Evolutionary conservation across 2,888 invertebrate genomes (phyloP).

Genomic region (Melipona beecheii): DNA sequence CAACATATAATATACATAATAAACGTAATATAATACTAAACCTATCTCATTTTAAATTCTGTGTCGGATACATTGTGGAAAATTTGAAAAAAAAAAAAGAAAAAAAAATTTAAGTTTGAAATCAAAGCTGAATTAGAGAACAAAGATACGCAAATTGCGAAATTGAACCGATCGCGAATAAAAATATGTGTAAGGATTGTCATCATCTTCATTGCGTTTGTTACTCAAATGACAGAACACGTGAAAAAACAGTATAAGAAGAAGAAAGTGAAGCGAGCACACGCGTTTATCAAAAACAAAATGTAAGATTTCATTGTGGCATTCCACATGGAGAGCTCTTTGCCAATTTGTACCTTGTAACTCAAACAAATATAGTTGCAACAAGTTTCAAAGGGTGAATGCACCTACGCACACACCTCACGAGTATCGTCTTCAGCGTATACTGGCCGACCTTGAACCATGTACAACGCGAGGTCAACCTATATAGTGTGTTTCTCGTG

Average conservation of each 20-base stretch:
- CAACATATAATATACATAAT: no score
- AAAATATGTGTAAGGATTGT: no score
- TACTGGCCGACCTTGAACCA: constrained; percentile 79
- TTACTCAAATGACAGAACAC: neutral
- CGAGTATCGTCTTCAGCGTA: constrained; percentile 68
- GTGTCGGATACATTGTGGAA: no score
- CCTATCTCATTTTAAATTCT: no score
- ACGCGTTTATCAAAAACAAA: neutral
- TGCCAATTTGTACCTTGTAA: constrained; percentile 1
- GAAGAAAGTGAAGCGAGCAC: neutral
- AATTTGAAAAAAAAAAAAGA: no score
- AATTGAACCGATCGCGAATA: neutral
- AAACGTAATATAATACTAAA: no score
- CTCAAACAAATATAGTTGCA: constrained; percentile 37
- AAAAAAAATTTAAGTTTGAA: neutral
- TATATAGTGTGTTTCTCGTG: constrained; percentile 41
- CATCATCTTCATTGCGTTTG: neutral
- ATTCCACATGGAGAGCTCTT: neutral
- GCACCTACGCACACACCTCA: constrained; percentile 69
- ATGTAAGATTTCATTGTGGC: neutral
- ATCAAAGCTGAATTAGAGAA: neutral
- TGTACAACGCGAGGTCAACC: constrained; percentile 66
- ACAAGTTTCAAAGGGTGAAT: constrained; percentile 69
- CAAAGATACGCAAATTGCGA: neutral
- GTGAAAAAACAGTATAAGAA: neutral